Conservation (phyloP, 1,140 invertebrate genomes). For the Nautilus pompilius region DNA sequence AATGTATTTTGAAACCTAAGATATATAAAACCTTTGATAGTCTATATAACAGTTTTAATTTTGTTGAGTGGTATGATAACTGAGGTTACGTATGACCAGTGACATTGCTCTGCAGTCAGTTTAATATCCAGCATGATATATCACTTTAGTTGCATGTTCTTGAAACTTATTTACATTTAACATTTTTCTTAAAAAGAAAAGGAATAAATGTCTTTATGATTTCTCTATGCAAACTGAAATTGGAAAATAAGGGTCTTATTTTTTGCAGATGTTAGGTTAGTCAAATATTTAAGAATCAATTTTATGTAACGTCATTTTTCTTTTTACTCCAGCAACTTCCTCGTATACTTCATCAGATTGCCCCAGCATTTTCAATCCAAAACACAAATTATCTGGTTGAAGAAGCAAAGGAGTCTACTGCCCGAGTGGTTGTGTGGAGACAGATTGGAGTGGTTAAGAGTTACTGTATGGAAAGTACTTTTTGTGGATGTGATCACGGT, state of each 20-base stretch:
- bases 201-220: too few species aligned
- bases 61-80: too few species aligned
- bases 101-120: too few species aligned
- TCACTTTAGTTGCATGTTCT: too few species aligned
- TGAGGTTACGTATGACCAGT: too few species aligned
- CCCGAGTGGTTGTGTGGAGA: conserved; percentile 80
- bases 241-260: background rate
- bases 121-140: too few species aligned
- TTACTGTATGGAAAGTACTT: conserved; percentile 87
- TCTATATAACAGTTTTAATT: too few species aligned
- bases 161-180: too few species aligned
- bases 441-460: conserved; percentile 71
- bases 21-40: too few species aligned
- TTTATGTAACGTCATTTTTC: conserved; percentile 5
- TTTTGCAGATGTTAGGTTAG: background rate
- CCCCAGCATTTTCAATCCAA: conserved; percentile 69
- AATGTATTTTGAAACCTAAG: too few species aligned
- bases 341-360: conserved; percentile 67
- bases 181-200: too few species aligned
- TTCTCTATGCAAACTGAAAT: background rate
- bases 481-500: conserved; percentile 80
- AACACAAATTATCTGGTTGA: conserved; percentile 78
- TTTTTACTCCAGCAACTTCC: conserved; percentile 56
- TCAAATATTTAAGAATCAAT: too few species aligned
- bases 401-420: conserved; percentile 76